These are phyloP conservation scores for Latrodectus geometricus DNA, from an alignment of 1,140 invertebrate species.

Conservation along the genomic window DNA sequence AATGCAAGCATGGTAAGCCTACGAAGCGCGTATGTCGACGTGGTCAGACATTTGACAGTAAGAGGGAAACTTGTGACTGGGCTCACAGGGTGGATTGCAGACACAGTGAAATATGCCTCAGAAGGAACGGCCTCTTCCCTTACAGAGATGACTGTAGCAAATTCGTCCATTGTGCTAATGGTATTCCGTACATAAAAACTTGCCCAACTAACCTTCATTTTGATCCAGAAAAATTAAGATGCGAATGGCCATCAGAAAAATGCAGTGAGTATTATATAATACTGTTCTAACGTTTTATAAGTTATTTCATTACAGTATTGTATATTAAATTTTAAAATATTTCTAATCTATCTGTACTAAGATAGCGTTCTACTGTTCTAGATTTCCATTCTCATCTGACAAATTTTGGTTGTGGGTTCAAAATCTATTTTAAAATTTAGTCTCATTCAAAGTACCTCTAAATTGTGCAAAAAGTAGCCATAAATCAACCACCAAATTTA, in stretches of 20 bases:
- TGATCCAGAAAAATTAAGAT: conserved; percentile 10
- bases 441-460: too few species aligned
- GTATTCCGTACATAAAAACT: conserved; percentile 62
- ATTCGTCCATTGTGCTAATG: conserved; percentile 65
- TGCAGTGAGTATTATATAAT: conserved; percentile 25
- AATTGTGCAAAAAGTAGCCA: too few species aligned
- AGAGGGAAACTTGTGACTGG: conserved; percentile 72
- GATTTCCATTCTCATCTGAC: too few species aligned
- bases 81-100: conserved; percentile 25
- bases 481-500: too few species aligned
- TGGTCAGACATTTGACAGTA: conserved; percentile 72
- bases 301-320: neutral
- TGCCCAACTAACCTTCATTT: conserved; percentile 59
- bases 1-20: neutral
- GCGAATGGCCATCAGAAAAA: neutral
- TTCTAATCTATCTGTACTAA: neutral
- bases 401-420: too few species aligned
- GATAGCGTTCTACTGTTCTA: neutral
- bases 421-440: too few species aligned
- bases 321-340: neutral
- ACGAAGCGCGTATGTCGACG: conserved; percentile 68
- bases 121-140: conserved; percentile 25
- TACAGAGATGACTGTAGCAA: conserved; percentile 55
- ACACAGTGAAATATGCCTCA: neutral
- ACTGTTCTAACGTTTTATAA: neutral